These are phyloP conservation scores for Microctonus aethiopoides DNA, from an alignment of 2,888 invertebrate genomes.

Conservation along the genomic window DNA sequence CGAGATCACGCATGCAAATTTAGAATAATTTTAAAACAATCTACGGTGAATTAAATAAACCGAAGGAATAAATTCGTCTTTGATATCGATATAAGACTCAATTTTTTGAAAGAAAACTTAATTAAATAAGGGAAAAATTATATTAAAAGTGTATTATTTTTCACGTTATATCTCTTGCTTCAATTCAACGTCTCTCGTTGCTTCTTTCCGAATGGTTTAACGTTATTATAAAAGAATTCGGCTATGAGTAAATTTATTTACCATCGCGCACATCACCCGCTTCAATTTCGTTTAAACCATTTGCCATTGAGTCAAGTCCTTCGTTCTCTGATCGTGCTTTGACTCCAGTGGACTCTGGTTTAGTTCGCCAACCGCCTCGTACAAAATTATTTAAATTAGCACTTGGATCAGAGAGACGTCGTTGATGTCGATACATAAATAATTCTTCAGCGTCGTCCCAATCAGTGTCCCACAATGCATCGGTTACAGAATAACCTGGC, in stretches of 20 bases:
- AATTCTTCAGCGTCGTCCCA: constrained; percentile 91
- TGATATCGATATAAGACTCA: not conserved
- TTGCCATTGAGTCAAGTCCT: constrained; percentile 86
- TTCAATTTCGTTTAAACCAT: constrained; percentile 90
- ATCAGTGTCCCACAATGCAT: constrained; percentile 86
- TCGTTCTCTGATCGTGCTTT: constrained; percentile 92
- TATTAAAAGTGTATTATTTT: not conserved
- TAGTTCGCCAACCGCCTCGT: constrained; percentile 84
- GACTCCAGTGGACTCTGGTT: constrained; percentile 68
- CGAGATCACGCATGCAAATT: constrained; percentile 1
- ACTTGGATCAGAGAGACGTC: constrained; percentile 92
- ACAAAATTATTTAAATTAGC: constrained; percentile 88
- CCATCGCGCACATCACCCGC: constrained; percentile 93
- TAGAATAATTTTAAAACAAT: not conserved
- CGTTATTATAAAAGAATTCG: not conserved
- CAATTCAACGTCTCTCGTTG: constrained; percentile 16
- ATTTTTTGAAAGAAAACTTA: not conserved
- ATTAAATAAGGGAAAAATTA: not conserved
- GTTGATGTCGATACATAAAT: constrained; percentile 83
- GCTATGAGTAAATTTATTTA: constrained; percentile 65
- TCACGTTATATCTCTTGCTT: not conserved
- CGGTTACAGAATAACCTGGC: constrained; percentile 85
- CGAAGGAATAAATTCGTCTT: not conserved
- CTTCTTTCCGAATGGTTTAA: constrained; percentile 12
- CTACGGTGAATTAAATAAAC: not conserved